Evolutionary conservation across 2,888 invertebrate species (phyloP), one percentile per base, ranked within the genome.

Genomic region (Sialis lutaria): DNA sequence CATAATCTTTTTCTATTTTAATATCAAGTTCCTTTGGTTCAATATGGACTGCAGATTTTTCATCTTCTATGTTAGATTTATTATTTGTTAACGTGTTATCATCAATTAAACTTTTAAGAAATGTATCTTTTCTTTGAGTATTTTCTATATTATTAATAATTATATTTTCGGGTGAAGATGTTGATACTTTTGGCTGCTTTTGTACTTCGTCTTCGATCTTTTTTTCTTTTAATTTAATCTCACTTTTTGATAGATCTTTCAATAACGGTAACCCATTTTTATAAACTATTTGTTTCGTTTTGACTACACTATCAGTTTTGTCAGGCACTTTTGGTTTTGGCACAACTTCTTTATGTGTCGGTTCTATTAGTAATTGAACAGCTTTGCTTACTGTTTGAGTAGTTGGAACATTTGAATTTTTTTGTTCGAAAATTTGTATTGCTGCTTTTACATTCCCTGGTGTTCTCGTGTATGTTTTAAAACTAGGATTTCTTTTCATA

Each of bases 301-400:
- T 62, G 32, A 67, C 63, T 64, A 70, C 55, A 53, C 68, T 65
- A 53, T 70, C 67, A 62, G 71, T 74, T 57, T 74, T 75, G 63
- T 73, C 74, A 64, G 74, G 74, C 65, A 75, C 68, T 67, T 70
- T 72, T 41, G 74, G 73, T 67, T 75, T 75, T 59, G 69, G 68
- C 63, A 64, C 51, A 30, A 30, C 31, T 57, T 58, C 60, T 50
- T 61, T 39, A 22, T 42, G 4, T 45, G 33, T 51, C 49, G 44
- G 22, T 22, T 22, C 22, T 22, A 22, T 22, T 22, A 22, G 22
- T 22, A 22, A 22, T 22, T 22, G 22, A 22, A 22, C 22, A 22
- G 22, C 4, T 22, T 22, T 22, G 22, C 22, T 22, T 22, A 4
- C 22, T 2, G 22, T 2, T 22, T 22, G 22, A 22, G 22, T 22